A percentile compares a stretch with the other conserved stretches of the same genome.
These are phyloP conservation scores for Pterocles gutturalis DNA, from an alignment of 2,113 vertebrate genomes.

Conservation along the genomic window DNA sequence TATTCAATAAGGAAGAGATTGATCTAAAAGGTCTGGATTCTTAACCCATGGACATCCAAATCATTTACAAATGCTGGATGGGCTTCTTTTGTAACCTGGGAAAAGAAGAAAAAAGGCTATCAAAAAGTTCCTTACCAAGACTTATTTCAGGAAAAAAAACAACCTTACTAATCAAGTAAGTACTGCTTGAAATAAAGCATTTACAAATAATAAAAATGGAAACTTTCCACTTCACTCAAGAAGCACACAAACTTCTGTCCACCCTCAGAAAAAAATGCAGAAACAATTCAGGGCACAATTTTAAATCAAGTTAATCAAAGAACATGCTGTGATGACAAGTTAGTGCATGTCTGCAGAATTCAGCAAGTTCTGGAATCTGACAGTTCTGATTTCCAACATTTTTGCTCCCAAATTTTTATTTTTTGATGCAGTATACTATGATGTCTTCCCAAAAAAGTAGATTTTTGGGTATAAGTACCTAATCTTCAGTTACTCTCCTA, in stretches of 20 bases:
- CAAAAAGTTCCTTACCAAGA: not conserved
- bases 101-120: not conserved
- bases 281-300: not conserved
- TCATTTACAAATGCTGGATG: not conserved
- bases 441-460: not conserved
- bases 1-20: not conserved
- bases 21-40: not conserved
- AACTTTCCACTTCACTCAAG: not conserved
- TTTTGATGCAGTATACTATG: not conserved
- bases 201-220: not conserved
- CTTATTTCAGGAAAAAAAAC: not conserved
- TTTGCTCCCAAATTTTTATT: not conserved
- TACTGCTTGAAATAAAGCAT: not conserved
- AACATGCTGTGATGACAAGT: not conserved
- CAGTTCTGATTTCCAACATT: not conserved
- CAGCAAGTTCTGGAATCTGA: not conserved
- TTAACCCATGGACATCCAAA: not conserved
- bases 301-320: not conserved
- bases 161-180: not conserved
- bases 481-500: not conserved
- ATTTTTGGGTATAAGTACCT: not conserved
- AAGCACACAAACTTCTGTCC: not conserved
- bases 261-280: not conserved
- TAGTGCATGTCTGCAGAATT: not conserved
- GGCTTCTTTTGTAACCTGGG: not conserved